Base-by-base conservation (phyloP, 1,140 invertebrate species). In the Acromyrmex echinatior region DNA sequence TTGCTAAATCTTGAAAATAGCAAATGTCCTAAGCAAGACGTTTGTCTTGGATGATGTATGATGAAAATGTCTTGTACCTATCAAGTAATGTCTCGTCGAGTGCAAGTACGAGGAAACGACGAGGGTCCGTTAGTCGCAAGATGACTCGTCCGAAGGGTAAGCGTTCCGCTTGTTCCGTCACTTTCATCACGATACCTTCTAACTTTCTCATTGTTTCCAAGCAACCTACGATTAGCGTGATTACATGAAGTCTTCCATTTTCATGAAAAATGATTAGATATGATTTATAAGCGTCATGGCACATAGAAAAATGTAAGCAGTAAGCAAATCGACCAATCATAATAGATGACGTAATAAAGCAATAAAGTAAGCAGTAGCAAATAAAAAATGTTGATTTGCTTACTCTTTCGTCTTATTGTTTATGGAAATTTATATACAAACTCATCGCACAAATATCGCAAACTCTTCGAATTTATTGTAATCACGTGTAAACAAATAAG, bases 221-320 rank as follows among this genome's bases (percentile, higher is more conserved):
- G 93, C 92, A 93, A 93, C 88, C 88, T 93, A 88, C 90, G 91
- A 92, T 93, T 93, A 91, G 85, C 91, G 87, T 89, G 89, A 87
- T 92, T 92, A 92, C 87, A 84, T 28, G 73, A 88, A 85, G 70
- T 82, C 82, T 89, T 73, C 45, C 73, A 63, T 65, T 74, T 89
- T 25, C 53, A 21, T 0, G 1, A 51, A 51, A 18, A 49, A 5
- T 62, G 28, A 5, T 10, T 60, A 2, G 25, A 68, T 51, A 31
- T 18, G 39, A 35, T 70, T 53, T 31, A 35, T 35, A 35, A 45
- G 39, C 0, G 1, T 10, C 39, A 45, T 45, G 39, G 39, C 9
- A 10, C 9, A 45, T 45, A 45, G 39, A 45, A 45, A 45, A 45
- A 45, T 12, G 10, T 45, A 45, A 45, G 39, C 9, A 45, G 39